Evolutionary conservation across 2,113 vertebrate species (phyloP).

Genomic region (Stomatorhinus ivindoensis): DNA sequence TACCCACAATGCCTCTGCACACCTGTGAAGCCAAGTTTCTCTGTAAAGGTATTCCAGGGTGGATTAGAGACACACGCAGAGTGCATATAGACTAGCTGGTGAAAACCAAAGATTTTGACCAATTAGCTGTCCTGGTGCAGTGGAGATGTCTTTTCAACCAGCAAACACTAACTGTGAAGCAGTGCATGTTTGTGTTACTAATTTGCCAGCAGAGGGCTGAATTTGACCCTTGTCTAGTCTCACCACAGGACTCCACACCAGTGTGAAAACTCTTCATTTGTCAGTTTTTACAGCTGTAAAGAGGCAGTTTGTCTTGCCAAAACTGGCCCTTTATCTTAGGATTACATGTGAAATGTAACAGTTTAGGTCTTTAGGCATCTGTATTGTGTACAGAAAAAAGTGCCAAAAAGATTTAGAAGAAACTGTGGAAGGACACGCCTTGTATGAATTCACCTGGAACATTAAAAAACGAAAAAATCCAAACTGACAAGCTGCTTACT

Average conservation of each 20-base stretch:
- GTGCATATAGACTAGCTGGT: background rate
- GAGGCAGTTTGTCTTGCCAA: background rate
- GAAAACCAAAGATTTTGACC: background rate
- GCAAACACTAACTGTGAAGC: background rate
- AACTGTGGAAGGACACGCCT: background rate
- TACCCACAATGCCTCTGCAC: background rate
- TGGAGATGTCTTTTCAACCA: background rate
- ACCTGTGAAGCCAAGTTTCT: background rate
- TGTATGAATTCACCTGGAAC: background rate
- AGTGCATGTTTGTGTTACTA: background rate
- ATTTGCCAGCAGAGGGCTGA: background rate
- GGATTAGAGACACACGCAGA: background rate
- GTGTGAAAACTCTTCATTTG: background rate
- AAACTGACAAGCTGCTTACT: background rate
- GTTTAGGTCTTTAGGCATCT: background rate
- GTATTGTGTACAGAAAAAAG: background rate
- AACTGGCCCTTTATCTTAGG: background rate
- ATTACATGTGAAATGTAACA: background rate
- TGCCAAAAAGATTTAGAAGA: background rate
- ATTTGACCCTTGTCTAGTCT: background rate
- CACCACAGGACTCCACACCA: background rate
- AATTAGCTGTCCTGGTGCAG: background rate
- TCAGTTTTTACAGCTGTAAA: background rate
- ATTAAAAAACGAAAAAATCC: background rate
- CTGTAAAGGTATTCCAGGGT: background rate